Evolutionary conservation across 2,113 vertebrate species (phyloP).

Genomic region (Oryzias curvinotus): DNA sequence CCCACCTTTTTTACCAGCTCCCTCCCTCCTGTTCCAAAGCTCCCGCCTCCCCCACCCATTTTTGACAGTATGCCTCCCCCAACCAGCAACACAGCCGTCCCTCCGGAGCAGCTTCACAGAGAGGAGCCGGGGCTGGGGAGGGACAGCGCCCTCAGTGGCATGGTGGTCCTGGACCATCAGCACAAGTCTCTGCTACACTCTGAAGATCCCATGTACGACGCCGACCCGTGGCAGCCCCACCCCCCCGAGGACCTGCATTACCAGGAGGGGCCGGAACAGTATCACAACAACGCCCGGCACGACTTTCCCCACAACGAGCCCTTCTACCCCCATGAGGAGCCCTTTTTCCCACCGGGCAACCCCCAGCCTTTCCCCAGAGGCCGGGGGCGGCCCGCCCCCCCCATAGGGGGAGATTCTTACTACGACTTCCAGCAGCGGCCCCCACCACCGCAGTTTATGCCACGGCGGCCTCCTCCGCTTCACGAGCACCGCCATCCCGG

Average conservation of each 20-base stretch:
- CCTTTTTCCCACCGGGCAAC: conserved; percentile 33
- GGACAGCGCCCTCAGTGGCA: conserved; percentile 37
- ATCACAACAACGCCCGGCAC: conserved; percentile 29
- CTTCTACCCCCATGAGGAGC: conserved; percentile 29
- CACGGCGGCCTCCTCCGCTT: conserved; percentile 49
- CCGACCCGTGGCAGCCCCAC: conserved; percentile 1
- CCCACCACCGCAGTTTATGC: conserved; percentile 38
- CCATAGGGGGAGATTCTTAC: conserved; percentile 57
- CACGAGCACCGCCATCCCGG: conserved; percentile 50
- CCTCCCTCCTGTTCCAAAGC: conserved; percentile 72
- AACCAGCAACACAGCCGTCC: conserved; percentile 6
- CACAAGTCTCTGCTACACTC: conserved; percentile 55
- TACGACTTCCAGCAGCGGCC: conserved; percentile 59
- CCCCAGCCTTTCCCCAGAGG: conserved; percentile 40
- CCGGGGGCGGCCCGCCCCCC: conserved; percentile 40
- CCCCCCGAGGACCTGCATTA: conserved; percentile 59
- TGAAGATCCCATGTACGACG: conserved; percentile 24
- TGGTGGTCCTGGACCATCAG: conserved; percentile 70
- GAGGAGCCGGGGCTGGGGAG: background rate
- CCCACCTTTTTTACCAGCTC: conserved; percentile 48
- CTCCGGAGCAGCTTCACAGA: conserved; percentile 10
- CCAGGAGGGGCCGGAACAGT: conserved; percentile 34
- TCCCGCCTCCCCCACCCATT: conserved; percentile 61
- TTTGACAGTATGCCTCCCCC: conserved; percentile 32
- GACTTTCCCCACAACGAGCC: conserved; percentile 27